These are phyloP conservation scores for Theonella swinhoei DNA, from an alignment of 37 sponge, comb jelly and placozoan genomes.

Conservation along the genomic window DNA sequence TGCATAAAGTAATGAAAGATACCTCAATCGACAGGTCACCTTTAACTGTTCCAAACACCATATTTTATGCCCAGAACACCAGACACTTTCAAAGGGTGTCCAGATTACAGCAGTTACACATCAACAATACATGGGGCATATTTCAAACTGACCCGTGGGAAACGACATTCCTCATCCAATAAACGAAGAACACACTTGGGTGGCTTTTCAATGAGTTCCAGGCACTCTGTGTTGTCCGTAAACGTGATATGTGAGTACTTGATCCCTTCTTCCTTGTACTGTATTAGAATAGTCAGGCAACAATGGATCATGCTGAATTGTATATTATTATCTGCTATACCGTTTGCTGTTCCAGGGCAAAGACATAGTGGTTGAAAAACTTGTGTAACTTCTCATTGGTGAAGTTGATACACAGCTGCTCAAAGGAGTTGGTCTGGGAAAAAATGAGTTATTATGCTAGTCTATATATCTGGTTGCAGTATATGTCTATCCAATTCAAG, in stretches of 20 bases:
- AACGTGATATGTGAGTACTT: conserved; percentile 92
- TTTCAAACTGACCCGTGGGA: conserved; percentile 79
- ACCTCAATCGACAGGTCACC: too few species aligned
- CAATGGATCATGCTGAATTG: too few species aligned
- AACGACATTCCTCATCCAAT: conserved; percentile 93
- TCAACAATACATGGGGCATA: neutral
- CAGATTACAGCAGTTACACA: neutral
- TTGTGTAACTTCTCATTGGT: conserved; percentile 97
- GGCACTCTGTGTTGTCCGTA: conserved; percentile 93
- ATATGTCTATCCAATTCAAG: too few species aligned
- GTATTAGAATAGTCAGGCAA: neutral
- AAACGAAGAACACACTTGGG: conserved; percentile 90
- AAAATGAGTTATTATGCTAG: too few species aligned
- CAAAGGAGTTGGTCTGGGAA: conserved; percentile 86
- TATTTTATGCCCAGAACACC: neutral
- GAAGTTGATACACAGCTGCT: conserved; percentile 98
- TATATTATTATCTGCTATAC: conserved; percentile 50
- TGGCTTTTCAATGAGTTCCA: conserved; percentile 94
- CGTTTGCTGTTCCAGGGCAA: conserved; percentile 85
- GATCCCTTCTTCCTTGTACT: conserved; percentile 92
- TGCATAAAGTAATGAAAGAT: neutral
- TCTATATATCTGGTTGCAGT: too few species aligned
- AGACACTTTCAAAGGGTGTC: neutral
- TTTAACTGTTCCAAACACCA: conserved; percentile 1
- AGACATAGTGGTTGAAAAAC: conserved; percentile 96